These are phyloP conservation scores for Sebastes variabilis DNA, from an alignment of 2,797 vertebrate species.

Conservation along the genomic window DNA sequence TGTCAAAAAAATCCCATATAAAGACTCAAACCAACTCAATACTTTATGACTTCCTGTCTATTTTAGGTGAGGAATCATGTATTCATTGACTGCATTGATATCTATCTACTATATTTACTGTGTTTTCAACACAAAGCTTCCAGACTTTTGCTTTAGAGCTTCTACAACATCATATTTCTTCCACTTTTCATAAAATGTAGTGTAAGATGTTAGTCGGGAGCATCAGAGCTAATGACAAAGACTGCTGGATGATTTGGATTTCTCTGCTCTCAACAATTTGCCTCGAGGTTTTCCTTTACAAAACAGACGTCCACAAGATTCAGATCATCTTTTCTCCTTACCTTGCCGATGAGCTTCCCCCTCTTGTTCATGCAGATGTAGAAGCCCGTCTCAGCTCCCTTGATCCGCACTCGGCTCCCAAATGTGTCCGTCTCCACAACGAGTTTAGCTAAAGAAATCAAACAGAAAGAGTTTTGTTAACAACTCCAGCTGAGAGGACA, in stretches of 20 bases:
- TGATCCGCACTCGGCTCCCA: constrained; percentile 92
- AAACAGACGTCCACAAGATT: background rate
- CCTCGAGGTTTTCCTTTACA: background rate
- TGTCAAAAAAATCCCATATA: background rate
- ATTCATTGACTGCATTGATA: background rate
- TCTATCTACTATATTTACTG: background rate
- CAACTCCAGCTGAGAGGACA: background rate
- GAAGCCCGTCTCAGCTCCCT: constrained; percentile 90
- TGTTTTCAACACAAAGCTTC: background rate
- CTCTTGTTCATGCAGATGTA: constrained; percentile 95
- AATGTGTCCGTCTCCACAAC: constrained; percentile 94
- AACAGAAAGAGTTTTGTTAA: constrained; percentile 24
- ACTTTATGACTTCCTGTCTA: background rate
- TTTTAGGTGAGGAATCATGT: background rate
- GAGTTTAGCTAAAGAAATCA: constrained; percentile 85
- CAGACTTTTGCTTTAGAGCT: background rate
- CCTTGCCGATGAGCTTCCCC: constrained; percentile 93
- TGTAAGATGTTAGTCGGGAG: background rate
- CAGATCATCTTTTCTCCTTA: constrained; percentile 69
- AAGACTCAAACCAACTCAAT: background rate
- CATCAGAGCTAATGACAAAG: background rate
- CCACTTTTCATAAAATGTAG: background rate
- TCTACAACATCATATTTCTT: background rate
- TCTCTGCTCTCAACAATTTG: background rate
- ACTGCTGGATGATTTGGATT: background rate